A percentile compares a stretch with the other conserved stretches of the same genome.
These are phyloP conservation scores for Schizaphis graminum DNA, from an alignment of 2,888 invertebrate genomes.

Conservation along the genomic window DNA sequence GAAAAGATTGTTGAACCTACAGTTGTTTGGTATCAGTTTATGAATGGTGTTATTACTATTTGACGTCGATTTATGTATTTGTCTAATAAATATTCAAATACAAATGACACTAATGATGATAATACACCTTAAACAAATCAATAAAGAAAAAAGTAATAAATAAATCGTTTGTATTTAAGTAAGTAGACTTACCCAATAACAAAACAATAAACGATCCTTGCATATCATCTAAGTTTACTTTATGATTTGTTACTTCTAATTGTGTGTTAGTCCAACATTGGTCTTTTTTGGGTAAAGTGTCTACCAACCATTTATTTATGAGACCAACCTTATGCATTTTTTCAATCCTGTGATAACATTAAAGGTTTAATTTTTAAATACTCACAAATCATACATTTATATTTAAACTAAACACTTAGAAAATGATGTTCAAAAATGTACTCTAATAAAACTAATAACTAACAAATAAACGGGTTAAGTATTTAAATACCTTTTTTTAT, in stretches of 20 bases:
- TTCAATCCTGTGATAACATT: conserved; percentile 75
- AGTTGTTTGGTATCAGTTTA: conserved; percentile 34
- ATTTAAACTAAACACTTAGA: not conserved
- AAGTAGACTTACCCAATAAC: conserved; percentile 78
- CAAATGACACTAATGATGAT: conserved; percentile 72
- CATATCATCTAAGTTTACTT: conserved; percentile 91
- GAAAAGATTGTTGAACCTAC: conserved; percentile 11
- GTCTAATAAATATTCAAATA: conserved; percentile 73
- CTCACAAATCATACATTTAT: not conserved
- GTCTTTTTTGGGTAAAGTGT: conserved; percentile 83
- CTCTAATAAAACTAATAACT: not conserved
- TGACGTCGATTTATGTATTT: conserved; percentile 71
- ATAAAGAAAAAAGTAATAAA: not conserved
- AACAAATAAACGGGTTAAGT: not conserved
- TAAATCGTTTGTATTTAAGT: not conserved
- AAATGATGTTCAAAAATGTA: not conserved
- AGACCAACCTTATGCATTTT: conserved; percentile 88
- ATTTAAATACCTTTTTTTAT: not conserved
- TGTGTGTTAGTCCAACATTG: conserved; percentile 80
- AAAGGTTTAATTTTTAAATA: not conserved
- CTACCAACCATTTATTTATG: conserved; percentile 84
- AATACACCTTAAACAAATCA: conserved; percentile 72
- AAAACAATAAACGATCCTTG: conserved; percentile 92
- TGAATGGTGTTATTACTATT: conserved; percentile 55
- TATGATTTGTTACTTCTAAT: conserved; percentile 85